Evolutionary conservation across 2,113 vertebrate genomes (phyloP).

Genomic region (Pterocles gutturalis): DNA sequence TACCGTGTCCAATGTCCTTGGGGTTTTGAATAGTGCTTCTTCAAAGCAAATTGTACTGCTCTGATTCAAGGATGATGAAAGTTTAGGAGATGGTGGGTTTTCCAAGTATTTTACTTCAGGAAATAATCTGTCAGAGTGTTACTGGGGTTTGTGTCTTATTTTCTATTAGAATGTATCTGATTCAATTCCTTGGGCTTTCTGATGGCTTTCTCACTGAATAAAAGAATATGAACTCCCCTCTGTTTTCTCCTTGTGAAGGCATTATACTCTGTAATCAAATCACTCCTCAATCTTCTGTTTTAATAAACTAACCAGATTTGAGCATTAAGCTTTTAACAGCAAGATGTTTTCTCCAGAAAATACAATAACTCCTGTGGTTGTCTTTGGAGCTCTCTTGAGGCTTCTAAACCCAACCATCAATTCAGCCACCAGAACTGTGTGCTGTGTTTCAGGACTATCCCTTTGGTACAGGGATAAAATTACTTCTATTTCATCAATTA

Average conservation of each 20-base stretch:
- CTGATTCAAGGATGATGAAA: background rate
- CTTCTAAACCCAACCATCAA: slow-evolving; percentile 1
- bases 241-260: background rate
- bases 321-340: slow-evolving; percentile 36
- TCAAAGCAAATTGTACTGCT: background rate
- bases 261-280: slow-evolving; percentile 51
- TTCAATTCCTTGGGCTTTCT: background rate
- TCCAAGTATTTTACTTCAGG: background rate
- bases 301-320: slow-evolving; percentile 59
- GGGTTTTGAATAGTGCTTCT: background rate
- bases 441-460: background rate
- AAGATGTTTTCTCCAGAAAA: slow-evolving; percentile 46
- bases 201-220: background rate
- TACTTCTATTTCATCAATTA: slow-evolving; percentile 12
- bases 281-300: slow-evolving; percentile 4
- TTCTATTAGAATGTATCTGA: background rate
- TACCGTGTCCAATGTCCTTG: background rate
- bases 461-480: slow-evolving; percentile 44
- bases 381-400: background rate
- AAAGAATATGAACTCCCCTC: background rate
- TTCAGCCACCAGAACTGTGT: background rate
- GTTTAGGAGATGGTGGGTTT: background rate
- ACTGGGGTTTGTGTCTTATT: background rate
- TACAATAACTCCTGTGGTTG: background rate
- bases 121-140: background rate